Conservation (phyloP, 2,888 invertebrate species). For the Campopleginae sp. region DNA sequence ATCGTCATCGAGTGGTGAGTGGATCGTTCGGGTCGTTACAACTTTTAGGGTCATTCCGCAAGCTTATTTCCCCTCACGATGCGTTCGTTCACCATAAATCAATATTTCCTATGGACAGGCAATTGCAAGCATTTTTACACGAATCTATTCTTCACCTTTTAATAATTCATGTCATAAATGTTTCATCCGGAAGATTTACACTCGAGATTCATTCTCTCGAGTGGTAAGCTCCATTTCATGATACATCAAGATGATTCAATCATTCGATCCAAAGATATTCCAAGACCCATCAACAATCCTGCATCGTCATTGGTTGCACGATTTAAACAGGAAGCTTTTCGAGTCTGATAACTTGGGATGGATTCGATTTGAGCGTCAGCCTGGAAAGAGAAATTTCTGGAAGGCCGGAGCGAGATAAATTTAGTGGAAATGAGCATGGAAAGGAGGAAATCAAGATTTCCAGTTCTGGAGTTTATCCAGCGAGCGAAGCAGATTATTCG, state of each 20-base stretch:
- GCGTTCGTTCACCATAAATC: background rate
- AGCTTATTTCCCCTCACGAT: background rate
- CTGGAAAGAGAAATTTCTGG: background rate
- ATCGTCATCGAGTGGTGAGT: slow-evolving; percentile 17
- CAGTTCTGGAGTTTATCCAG: background rate
- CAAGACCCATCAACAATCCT: background rate
- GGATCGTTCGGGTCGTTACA: slow-evolving; percentile 8
- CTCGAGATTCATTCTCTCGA: background rate
- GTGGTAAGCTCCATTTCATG: background rate
- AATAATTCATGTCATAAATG: background rate
- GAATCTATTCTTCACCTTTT: background rate
- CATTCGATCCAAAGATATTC: background rate
- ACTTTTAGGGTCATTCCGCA: slow-evolving; percentile 4
- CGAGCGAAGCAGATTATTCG: background rate
- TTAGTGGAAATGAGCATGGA: background rate
- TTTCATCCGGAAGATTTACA: background rate
- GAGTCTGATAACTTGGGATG: background rate
- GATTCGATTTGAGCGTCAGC: background rate
- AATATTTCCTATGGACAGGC: background rate
- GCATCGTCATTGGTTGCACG: background rate
- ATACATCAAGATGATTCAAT: background rate
- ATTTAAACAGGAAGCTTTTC: background rate
- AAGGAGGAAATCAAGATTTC: background rate
- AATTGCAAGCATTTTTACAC: background rate
- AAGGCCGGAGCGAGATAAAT: background rate